A percentile compares a stretch with the other conserved stretches of the same genome.
Conservation (phyloP, 2,888 invertebrate species). For the Drymonia ruficornis region DNA sequence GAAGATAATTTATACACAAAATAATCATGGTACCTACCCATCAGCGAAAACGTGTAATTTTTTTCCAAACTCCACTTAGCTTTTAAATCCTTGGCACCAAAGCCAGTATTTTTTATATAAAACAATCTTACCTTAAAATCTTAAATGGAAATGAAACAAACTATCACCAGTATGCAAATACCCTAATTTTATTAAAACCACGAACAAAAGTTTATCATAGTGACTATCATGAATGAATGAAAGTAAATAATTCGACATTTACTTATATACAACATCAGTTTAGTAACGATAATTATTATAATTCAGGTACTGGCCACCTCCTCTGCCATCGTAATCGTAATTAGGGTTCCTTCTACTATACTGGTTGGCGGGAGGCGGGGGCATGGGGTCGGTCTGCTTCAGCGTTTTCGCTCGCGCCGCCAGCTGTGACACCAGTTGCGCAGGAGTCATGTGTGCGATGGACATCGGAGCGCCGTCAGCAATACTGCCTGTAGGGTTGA, state of each 20-base stretch:
- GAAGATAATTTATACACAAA: too few species aligned
- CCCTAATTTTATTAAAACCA: slow-evolving; percentile 4
- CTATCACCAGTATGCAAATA: not conserved
- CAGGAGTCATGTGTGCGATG: slow-evolving; percentile 76
- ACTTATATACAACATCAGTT: slow-evolving; percentile 15
- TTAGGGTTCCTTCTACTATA: slow-evolving; percentile 45
- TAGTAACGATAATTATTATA: slow-evolving; percentile 60
- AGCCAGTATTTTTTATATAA: too few species aligned
- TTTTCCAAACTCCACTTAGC: too few species aligned
- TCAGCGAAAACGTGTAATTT: too few species aligned
- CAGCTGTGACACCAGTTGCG: slow-evolving; percentile 75
- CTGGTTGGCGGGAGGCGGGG: slow-evolving; percentile 38
- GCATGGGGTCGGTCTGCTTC: slow-evolving; percentile 56
- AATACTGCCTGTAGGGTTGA: slow-evolving; percentile 67
- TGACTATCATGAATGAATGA: not conserved
- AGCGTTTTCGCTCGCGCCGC: slow-evolving; percentile 77
- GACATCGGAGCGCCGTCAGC: slow-evolving; percentile 67
- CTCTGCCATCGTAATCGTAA: slow-evolving; percentile 54
- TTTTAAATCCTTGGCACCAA: too few species aligned
- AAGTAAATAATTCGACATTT: not conserved
- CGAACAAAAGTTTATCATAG: not conserved
- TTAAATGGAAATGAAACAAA: slow-evolving; percentile 1
- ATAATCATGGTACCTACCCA: too few species aligned
- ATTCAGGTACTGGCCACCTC: slow-evolving; percentile 49
- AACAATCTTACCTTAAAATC: not conserved